Percentiles rank a stretch among this genome's conserved stretches.
Conservation (phyloP, 2,113 vertebrate genomes). For the Gymnogyps californianus region DNA sequence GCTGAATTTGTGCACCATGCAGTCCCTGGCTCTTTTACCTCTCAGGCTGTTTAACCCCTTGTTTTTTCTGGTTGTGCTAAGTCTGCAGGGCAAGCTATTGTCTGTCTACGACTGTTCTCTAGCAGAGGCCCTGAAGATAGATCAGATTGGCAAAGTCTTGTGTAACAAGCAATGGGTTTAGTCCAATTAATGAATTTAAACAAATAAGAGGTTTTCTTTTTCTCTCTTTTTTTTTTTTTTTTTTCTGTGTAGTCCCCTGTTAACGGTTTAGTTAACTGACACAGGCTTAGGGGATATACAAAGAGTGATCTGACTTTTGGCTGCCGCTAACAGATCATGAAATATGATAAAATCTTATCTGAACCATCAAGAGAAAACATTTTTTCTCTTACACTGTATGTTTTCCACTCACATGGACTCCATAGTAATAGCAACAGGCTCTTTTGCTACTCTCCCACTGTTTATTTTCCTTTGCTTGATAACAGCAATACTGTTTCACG, state of each 20-base stretch:
- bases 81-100: neutral
- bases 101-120: neutral
- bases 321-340: neutral
- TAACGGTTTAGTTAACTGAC: neutral
- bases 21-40: neutral
- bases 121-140: neutral
- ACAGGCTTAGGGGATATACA: neutral
- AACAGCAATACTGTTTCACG: neutral
- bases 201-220: neutral
- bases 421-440: neutral
- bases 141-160: neutral
- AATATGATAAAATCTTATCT: neutral
- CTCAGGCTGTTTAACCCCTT: neutral
- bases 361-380: neutral
- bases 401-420: neutral
- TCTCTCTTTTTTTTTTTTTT: no score
- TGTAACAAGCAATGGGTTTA: neutral
- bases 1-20: neutral
- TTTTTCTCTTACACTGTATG: neutral
- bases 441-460: neutral
- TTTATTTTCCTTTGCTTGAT: neutral
- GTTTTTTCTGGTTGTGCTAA: neutral
- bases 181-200: neutral
- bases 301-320: neutral
- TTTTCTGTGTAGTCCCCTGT: rapidly evolving